These are phyloP conservation scores for Drosophila varians DNA, from an alignment of 1,140 invertebrate species.

Conservation along the genomic window DNA sequence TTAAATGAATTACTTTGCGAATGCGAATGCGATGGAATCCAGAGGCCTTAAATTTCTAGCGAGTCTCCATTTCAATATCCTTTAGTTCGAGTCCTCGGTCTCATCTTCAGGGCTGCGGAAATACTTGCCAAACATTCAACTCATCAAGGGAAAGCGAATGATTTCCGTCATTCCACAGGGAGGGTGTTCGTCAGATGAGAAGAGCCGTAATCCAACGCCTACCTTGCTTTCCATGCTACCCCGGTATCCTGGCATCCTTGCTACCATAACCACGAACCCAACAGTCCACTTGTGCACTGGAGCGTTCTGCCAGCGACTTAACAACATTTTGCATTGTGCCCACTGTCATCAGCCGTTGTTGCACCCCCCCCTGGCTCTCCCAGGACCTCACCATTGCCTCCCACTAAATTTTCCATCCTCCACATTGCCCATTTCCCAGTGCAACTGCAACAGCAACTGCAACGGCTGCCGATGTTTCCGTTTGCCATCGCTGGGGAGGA, in stretches of 20 bases:
- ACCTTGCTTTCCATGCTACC: background rate
- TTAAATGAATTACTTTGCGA: background rate
- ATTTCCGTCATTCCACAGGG: conserved; percentile 23
- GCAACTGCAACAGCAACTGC: conserved; percentile 2
- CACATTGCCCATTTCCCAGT: background rate
- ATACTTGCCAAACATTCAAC: conserved; percentile 14
- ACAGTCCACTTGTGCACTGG: conserved; percentile 49
- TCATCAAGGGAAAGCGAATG: conserved; percentile 20
- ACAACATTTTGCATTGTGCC: conserved; percentile 52
- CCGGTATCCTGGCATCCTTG: background rate
- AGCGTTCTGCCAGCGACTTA: conserved; percentile 47
- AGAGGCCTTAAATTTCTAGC: background rate
- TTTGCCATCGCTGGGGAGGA: conserved; percentile 30
- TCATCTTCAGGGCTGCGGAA: background rate
- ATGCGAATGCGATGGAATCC: no score
- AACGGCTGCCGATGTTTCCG: conserved; percentile 40
- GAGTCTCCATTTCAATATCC: background rate
- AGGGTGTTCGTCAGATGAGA: conserved; percentile 38
- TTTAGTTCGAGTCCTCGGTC: conserved; percentile 4
- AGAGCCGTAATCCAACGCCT: conserved; percentile 46
- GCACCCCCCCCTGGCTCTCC: background rate
- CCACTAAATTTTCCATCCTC: background rate
- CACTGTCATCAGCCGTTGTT: conserved; percentile 46
- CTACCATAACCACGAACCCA: conserved; percentile 42
- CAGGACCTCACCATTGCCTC: background rate